A percentile compares a stretch with the other conserved stretches of the same genome.
phyloP scores from a whole-genome alignment of 2,888 invertebrate genomes.

The Marronus borbonicus region DNA sequence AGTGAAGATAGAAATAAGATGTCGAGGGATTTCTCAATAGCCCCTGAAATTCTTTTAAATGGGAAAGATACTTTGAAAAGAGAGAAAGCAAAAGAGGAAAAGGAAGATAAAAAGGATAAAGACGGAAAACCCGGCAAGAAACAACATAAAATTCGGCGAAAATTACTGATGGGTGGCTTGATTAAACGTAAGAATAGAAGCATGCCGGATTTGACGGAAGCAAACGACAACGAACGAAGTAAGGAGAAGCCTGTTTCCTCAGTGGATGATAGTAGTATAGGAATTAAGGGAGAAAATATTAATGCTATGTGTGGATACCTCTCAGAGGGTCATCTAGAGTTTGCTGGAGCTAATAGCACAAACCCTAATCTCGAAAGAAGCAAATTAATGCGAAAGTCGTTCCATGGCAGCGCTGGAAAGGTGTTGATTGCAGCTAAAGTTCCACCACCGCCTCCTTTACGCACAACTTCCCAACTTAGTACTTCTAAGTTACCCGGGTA shows the following conservation, averaged over 20 bases:
- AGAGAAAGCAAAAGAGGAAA: slow-evolving; percentile 73
- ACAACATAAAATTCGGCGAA: slow-evolving; percentile 91
- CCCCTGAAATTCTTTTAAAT: slow-evolving; percentile 70
- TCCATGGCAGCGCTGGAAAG: slow-evolving; percentile 88
- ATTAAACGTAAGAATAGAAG: slow-evolving; percentile 91
- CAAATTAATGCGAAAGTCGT: slow-evolving; percentile 90
- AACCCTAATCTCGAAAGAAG: slow-evolving; percentile 90
- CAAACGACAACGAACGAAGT: slow-evolving; percentile 73
- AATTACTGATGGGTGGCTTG: slow-evolving; percentile 90
- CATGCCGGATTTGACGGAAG: slow-evolving; percentile 92
- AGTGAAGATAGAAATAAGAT: slow-evolving; percentile 90
- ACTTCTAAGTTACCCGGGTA: slow-evolving; percentile 76
- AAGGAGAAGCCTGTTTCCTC: slow-evolving; percentile 72
- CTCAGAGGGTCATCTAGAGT: slow-evolving; percentile 90
- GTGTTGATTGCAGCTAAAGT: slow-evolving; percentile 88
- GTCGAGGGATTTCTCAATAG: slow-evolving; percentile 80
- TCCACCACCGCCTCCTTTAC: slow-evolving; percentile 87
- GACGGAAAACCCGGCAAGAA: slow-evolving; percentile 85
- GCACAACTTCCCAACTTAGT: slow-evolving; percentile 89
- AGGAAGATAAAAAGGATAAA: slow-evolving; percentile 74
- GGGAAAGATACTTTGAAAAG: slow-evolving; percentile 72
- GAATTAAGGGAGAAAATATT: slow-evolving; percentile 76
- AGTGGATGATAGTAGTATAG: slow-evolving; percentile 85
- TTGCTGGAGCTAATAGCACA: slow-evolving; percentile 74
- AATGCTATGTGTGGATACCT: slow-evolving; percentile 84